Evolutionary conservation across 2,888 invertebrate genomes (phyloP).

Genomic region (Bombyx huttoni): DNA sequence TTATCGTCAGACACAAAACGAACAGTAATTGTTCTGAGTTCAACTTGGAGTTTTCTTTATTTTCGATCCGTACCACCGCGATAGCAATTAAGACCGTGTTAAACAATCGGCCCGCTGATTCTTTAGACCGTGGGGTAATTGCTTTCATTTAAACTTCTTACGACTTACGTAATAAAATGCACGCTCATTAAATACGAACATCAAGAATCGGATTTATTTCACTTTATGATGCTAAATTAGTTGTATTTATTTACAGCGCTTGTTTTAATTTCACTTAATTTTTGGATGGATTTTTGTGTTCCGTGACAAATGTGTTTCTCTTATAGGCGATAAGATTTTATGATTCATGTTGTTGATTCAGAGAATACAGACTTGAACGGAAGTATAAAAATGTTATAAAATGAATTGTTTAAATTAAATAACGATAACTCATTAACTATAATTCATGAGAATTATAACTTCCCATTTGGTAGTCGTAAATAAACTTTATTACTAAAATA

Average conservation of each 20-base stretch:
- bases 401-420: not conserved
- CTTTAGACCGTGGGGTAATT: conserved; percentile 15
- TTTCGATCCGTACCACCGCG: too few relatives aligned
- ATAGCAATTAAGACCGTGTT: conserved; percentile 5
- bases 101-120: conserved; percentile 1
- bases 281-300: not conserved
- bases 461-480: not conserved
- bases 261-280: not conserved
- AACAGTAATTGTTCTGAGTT: too few relatives aligned
- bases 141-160: conserved; percentile 26
- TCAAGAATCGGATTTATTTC: not conserved
- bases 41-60: too few relatives aligned
- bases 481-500: not conserved
- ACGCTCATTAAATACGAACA: not conserved
- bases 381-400: not conserved
- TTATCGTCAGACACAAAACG: too few relatives aligned
- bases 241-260: not conserved
- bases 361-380: not conserved
- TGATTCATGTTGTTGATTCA: not conserved
- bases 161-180: not conserved
- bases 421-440: conserved; percentile 2
- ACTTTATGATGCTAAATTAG: not conserved
- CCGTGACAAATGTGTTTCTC: not conserved
- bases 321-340: not conserved
- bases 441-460: conserved; percentile 8